A percentile compares a stretch with the other conserved stretches of the same genome.
Conservation (phyloP, 1,140 invertebrate species). For the Latrodectus geometricus region DNA sequence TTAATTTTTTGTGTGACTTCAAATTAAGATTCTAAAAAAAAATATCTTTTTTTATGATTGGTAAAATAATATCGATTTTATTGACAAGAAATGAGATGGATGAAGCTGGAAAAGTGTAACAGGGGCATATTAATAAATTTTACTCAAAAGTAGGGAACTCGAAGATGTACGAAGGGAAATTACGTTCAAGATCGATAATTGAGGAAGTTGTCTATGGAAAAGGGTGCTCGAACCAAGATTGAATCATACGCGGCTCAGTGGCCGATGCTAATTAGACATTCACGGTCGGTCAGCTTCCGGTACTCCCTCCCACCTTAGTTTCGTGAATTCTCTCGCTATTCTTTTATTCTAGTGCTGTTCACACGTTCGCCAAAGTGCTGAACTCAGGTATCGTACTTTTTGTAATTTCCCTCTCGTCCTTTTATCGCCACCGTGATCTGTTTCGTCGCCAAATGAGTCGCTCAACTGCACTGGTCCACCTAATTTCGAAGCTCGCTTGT, state of each 20-base stretch:
- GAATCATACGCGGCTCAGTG: conserved; percentile 50
- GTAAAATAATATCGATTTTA: no score
- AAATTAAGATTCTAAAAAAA: no score
- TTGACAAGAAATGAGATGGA: no score
- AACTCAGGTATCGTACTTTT: conserved; percentile 43
- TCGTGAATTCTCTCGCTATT: conserved; percentile 24
- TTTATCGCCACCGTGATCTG: not conserved
- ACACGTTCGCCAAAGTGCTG: conserved; percentile 50
- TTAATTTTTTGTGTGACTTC: no score
- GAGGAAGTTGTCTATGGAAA: conserved; percentile 43
- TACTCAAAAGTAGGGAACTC: no score
- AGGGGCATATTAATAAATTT: no score
- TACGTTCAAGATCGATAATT: conserved; percentile 51
- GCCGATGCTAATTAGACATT: conserved; percentile 50
- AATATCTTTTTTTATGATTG: no score
- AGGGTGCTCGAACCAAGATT: conserved; percentile 17
- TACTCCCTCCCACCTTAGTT: not conserved
- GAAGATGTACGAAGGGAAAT: conserved; percentile 2
- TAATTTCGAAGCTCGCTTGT: conserved; percentile 10
- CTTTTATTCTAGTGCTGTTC: conserved; percentile 19
- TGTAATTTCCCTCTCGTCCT: conserved; percentile 27
- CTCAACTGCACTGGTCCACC: conserved; percentile 5
- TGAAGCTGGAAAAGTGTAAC: no score
- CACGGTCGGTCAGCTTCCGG: conserved; percentile 32
- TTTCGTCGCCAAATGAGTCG: not conserved